phyloP scores from a whole-genome alignment of 2,797 vertebrate species.

The Potorous gilbertii region DNA sequence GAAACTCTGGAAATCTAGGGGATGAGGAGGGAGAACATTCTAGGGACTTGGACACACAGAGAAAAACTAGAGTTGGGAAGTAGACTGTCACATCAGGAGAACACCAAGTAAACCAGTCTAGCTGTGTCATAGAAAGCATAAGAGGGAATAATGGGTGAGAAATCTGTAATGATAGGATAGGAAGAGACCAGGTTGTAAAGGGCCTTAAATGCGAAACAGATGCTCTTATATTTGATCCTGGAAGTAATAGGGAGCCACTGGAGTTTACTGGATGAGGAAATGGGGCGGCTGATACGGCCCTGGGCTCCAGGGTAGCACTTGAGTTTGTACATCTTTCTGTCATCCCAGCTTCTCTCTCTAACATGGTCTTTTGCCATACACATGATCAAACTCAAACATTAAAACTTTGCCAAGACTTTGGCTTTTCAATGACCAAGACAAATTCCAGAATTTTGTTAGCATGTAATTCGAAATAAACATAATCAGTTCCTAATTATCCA shows the following conservation, averaged over 20 bases:
- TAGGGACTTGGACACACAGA: not conserved
- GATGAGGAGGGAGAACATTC: not conserved
- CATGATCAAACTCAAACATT: slow-evolving; percentile 33
- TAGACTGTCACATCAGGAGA: not conserved
- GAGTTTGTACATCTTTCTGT: not conserved
- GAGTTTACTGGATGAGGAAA: not conserved
- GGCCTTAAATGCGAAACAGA: not conserved
- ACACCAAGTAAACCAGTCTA: not conserved
- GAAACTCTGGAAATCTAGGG: not conserved
- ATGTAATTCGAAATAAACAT: slow-evolving; percentile 1
- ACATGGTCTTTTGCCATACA: not conserved
- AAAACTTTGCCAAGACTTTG: slow-evolving; percentile 33
- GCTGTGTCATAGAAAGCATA: not conserved
- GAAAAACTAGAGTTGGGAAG: not conserved
- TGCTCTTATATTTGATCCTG: not conserved
- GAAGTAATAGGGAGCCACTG: not conserved
- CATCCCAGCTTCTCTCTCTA: not conserved
- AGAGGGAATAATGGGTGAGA: not conserved
- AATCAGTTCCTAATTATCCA: slow-evolving; percentile 29
- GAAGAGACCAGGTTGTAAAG: not conserved
- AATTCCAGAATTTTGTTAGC: slow-evolving; percentile 25
- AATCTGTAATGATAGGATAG: not conserved
- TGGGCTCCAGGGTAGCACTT: not conserved
- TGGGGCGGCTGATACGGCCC: not conserved
- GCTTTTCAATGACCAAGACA: slow-evolving; percentile 8